phyloP scores from a whole-genome alignment of 1,140 invertebrate genomes.

The Lepidurus arcticus region DNA sequence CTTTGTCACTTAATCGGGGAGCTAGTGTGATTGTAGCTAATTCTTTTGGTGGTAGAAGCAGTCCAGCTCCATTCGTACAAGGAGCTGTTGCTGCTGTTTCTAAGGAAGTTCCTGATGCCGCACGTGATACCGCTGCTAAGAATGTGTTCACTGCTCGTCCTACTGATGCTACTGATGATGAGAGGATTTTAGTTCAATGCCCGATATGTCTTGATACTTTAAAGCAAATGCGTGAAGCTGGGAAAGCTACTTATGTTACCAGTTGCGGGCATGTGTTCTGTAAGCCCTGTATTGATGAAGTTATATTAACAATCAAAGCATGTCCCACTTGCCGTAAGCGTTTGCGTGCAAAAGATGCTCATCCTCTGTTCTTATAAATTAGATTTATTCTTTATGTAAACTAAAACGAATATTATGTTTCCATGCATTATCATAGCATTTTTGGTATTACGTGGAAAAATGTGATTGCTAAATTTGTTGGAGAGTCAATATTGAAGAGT shows the following conservation, averaged over 20 bases:
- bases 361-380: not conserved
- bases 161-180: not conserved
- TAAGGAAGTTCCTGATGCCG: not conserved
- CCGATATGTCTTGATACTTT: not conserved
- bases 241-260: not conserved
- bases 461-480: too few species aligned
- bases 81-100: not conserved
- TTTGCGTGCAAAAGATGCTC: constrained; percentile 5
- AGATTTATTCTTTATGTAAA: not conserved
- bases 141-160: not conserved
- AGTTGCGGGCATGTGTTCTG: not conserved
- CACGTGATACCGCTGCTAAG: not conserved
- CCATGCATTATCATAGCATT: too few species aligned
- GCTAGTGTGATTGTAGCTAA: not conserved
- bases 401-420: too few species aligned
- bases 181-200: not conserved
- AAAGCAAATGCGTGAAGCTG: not conserved
- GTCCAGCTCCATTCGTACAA: not conserved
- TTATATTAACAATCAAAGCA: not conserved
- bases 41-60: not conserved
- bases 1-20: not conserved
- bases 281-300: constrained; percentile 7
- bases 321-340: constrained; percentile 5
- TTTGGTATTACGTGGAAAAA: too few species aligned
- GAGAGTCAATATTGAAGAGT: too few species aligned